A percentile compares a stretch with the other conserved stretches of the same genome.
Evolutionary conservation across 2,797 vertebrate genomes (phyloP).

Genomic region (Typhlichthys eigenmanni): DNA sequence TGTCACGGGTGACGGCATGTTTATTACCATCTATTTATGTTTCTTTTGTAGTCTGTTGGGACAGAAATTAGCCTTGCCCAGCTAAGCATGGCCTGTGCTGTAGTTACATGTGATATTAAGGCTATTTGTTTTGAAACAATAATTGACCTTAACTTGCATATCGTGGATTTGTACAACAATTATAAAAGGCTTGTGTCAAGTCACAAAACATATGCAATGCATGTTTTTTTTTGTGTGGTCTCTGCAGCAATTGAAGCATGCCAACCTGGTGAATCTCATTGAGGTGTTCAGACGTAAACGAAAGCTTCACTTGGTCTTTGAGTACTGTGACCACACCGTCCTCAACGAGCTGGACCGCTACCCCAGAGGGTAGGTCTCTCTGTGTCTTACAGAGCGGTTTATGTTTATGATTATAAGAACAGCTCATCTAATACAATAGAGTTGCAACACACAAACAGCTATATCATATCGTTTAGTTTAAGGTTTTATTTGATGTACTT

Average conservation of each 20-base stretch:
- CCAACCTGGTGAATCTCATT: constrained; percentile 92
- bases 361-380: constrained; percentile 84
- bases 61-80: constrained; percentile 30
- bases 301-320: constrained; percentile 93
- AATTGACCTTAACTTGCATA: neutral
- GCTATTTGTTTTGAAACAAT: neutral
- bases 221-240: constrained; percentile 13
- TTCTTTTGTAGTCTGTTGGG: constrained; percentile 13
- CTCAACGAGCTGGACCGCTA: constrained; percentile 91
- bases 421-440: too few relatives aligned
- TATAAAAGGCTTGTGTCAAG: neutral
- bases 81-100: constrained; percentile 1
- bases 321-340: constrained; percentile 95
- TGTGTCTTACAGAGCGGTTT: neutral
- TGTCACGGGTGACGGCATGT: constrained; percentile 65
- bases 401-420: too few relatives aligned
- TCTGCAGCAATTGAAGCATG: constrained; percentile 92
- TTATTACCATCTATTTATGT: constrained; percentile 54
- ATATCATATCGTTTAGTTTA: neutral
- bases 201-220: neutral
- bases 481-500: too few relatives aligned
- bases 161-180: neutral
- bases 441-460: neutral
- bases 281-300: constrained; percentile 92
- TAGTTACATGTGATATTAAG: neutral